Conservation (phyloP, 2,113 vertebrate genomes). For the Engraulis encrasicolus region DNA sequence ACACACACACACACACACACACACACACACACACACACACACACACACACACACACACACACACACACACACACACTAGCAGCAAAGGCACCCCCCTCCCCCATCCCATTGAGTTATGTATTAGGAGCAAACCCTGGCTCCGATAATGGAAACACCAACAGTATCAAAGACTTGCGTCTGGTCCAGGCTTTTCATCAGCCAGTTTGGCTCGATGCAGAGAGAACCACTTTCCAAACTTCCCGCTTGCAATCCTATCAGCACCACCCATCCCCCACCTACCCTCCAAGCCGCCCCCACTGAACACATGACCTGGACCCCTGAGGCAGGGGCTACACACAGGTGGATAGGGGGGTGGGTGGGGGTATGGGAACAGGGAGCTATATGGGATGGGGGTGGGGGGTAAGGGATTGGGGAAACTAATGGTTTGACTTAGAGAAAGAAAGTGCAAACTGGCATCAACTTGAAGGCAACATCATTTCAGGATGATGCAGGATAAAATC, state of each 20-base stretch:
- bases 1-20: not conserved
- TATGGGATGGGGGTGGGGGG: too few relatives aligned
- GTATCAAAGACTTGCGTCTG: not conserved
- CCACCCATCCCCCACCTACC: too few relatives aligned
- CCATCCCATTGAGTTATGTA: too few relatives aligned
- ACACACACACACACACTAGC: not conserved
- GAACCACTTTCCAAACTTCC: not conserved
- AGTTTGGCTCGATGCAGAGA: not conserved
- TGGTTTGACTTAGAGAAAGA: too few relatives aligned
- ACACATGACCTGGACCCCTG: not conserved
- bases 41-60: not conserved
- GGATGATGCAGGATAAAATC: not conserved
- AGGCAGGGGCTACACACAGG: not conserved
- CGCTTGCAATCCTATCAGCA: not conserved
- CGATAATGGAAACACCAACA: not conserved
- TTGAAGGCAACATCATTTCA: too few relatives aligned
- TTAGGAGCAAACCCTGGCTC: not conserved
- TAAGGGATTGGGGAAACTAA: not conserved
- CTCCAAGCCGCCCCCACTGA: too few relatives aligned
- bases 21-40: not conserved
- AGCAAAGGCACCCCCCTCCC: not conserved
- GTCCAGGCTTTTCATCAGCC: not conserved
- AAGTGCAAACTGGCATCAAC: too few relatives aligned
- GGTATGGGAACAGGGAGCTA: too few relatives aligned
- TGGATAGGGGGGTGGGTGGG: not conserved